Evolutionary conservation across 2,888 invertebrate genomes (phyloP).

Genomic region (Synanthedon tipuliformis): DNA sequence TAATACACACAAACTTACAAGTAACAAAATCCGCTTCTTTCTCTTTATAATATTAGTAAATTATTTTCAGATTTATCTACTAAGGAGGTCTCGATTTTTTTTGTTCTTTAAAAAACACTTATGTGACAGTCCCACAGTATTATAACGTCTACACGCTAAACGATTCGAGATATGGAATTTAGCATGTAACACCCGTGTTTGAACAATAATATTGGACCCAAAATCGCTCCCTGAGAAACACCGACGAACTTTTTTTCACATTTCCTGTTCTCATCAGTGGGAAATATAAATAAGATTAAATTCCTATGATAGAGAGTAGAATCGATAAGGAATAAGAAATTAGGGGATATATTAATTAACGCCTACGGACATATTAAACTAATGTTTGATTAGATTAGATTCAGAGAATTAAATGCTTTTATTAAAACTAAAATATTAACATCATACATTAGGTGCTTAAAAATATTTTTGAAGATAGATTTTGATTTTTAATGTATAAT

Average conservation of each 20-base stretch:
- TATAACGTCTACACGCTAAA: constrained; percentile 22
- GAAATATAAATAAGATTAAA: constrained; percentile 11
- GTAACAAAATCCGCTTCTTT: too few relatives aligned
- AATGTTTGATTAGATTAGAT: too few relatives aligned
- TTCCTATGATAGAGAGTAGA: constrained; percentile 1
- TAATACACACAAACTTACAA: too few relatives aligned
- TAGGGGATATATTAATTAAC: neutral
- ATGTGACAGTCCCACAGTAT: neutral
- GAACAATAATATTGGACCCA: constrained; percentile 20
- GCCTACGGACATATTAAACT: too few relatives aligned
- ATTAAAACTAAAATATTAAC: too few relatives aligned
- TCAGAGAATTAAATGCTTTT: too few relatives aligned
- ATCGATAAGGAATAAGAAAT: neutral
- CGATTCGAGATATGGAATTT: constrained; percentile 61
- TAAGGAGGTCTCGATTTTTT: constrained; percentile 1
- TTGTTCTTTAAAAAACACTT: neutral
- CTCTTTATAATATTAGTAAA: too few relatives aligned
- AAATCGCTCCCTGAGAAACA: constrained; percentile 15
- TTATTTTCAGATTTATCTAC: neutral
- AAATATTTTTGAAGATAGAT: too few relatives aligned
- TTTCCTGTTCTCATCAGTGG: constrained; percentile 13
- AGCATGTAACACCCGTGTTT: constrained; percentile 54
- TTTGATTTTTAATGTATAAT: too few relatives aligned
- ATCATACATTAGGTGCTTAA: too few relatives aligned
- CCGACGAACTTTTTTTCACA: constrained; percentile 16